These are phyloP conservation scores for Pteronura brasiliensis DNA, from an alignment of 2,113 vertebrate species.

Conservation along the genomic window DNA sequence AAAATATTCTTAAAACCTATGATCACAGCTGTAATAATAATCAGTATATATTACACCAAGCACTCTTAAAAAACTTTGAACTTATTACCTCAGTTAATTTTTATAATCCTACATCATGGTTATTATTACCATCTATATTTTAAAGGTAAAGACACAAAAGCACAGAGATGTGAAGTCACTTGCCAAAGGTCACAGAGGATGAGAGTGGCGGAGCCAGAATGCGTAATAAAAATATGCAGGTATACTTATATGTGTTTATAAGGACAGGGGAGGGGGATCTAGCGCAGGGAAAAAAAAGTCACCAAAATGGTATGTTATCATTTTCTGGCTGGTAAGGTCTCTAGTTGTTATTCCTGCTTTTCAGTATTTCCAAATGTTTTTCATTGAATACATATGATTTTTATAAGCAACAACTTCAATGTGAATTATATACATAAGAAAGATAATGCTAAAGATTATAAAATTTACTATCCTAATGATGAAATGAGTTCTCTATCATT, in stretches of 20 bases:
- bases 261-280: background rate
- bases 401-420: background rate
- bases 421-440: background rate
- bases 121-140: background rate
- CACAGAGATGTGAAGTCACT: background rate
- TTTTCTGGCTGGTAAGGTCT: background rate
- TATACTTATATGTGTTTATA: background rate
- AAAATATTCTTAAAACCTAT: background rate
- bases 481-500: background rate
- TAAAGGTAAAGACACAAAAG: constrained; percentile 4
- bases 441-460: background rate
- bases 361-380: constrained; percentile 28
- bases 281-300: accelerated
- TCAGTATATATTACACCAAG: background rate
- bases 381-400: background rate
- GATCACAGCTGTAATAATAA: background rate
- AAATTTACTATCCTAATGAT: background rate
- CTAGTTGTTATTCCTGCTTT: background rate
- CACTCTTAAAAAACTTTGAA: background rate
- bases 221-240: background rate
- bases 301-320: background rate
- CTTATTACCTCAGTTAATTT: background rate
- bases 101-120: background rate
- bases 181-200: background rate
- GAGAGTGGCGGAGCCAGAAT: background rate